Evolutionary conservation across 1,140 invertebrate genomes (phyloP), one percentile per base, ranked within the genome.

Genomic region (Choristoneura fumiferana): DNA sequence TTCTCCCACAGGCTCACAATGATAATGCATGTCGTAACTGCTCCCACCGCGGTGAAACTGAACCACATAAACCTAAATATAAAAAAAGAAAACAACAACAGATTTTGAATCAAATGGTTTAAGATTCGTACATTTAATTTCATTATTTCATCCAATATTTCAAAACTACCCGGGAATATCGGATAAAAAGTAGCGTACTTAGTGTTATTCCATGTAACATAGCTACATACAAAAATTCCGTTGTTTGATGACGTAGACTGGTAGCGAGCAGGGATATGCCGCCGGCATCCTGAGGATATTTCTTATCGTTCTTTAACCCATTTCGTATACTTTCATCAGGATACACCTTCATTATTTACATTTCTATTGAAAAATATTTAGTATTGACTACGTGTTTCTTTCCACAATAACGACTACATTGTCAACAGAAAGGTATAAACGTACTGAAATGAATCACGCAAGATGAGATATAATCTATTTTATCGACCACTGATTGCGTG

Each of bases 1-100:
- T 95, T 95, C 63, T 94, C 91, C 93, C 93, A 94, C 14, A 95
- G 88, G 63, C 92, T 94, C 13, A 93, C 90, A 52, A 95, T 95
- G 56, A 94, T 94, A 17, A 93, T 91, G 38, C 92, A 88, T 0
- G 93, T 93, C 0, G 93, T 91, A 0, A 94, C 90, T 1, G 92
- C 89, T 0, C 94, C 93, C 37, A 92, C 88, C 0, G 91, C 79
- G 4, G 93, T 93, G 65, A 94, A 94, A 58, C 91, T 89, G 66
- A 95, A 94, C 94, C 94, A 95, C 88, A 93, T 92, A 66, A 95
- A 92, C 71, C 93, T 94, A 65, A 6, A 90, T 89, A 57, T 14
- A 43, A 12, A 29, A 40, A 8, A 52, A n/a, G n/a, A 39, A 54
- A 9, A 22, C n/a, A 43, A 22, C 17, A 56, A 57, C 9, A 29